Base-by-base conservation (phyloP, 2,888 invertebrate species). In the Drosophila imparisetae region DNA sequence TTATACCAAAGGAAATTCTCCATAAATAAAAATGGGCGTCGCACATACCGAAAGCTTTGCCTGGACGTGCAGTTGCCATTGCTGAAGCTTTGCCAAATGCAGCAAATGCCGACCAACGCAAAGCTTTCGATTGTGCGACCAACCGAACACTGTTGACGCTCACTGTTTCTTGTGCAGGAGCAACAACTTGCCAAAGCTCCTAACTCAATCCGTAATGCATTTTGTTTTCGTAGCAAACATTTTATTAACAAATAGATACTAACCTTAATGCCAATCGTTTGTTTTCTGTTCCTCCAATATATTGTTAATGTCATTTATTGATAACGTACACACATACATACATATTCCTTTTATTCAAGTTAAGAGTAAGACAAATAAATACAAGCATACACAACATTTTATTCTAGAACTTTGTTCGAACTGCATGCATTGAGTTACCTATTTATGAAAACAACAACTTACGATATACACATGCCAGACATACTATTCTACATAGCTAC, bases 381-480 rank as follows among this genome's bases (percentile, higher is more conserved):
- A 24, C 45, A 15, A 40, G 48, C 21, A 53, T 63, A 80, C 62
- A 81, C 74, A 55, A 68, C 72, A 80, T 74, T 80, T 66, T 80
- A 70, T 70, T 70, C 72, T 86, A 84, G 84, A 79, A 72, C 78
- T 78, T 74, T 74, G 80, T 84, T 86, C 75, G 66, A 89, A 64
- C 78, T 89, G 85, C 85, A 86, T 86, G 85, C 80, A 80, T 80
- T 89, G 71, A 89, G 82, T 87, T 83, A 80, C 50, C 66, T 78
- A 71, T 30, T 64, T 70, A 64, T 71, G 60, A 55, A 64, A 73
- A 81, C 77, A 62, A 52, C 34, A 59, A 68, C 34, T 60, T 73
- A 45, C 73, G 42, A 73, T 73, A 67, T 73, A 76, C 76, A 60
- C 57, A 18, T 74, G 36, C 69, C 75, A 75, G 62, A 69, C 61